Percentiles rank a stretch among this genome's conserved stretches.
Conservation (phyloP, 2,113 vertebrate species). For the Lynx canadensis region DNA sequence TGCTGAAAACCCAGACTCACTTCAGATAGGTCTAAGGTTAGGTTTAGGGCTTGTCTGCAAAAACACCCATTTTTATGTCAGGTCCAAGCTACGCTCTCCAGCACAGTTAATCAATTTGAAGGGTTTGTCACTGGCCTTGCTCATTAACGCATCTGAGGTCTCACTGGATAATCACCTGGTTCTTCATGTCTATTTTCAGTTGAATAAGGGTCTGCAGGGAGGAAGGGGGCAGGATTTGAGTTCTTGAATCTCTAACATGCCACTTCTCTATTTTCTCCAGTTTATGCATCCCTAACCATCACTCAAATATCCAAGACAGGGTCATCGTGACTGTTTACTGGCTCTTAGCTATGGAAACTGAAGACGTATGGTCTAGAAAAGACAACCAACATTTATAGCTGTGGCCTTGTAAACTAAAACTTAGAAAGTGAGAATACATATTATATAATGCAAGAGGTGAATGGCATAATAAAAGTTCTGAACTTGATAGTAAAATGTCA, state of each 20-base stretch:
- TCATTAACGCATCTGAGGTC: background rate
- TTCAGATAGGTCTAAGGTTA: background rate
- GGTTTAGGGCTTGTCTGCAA: background rate
- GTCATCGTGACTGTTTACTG: background rate
- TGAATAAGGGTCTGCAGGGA: background rate
- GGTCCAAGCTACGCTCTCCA: background rate
- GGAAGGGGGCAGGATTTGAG: background rate
- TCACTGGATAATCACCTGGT: background rate
- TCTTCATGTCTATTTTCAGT: background rate
- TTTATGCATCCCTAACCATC: background rate
- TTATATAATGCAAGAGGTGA: slow-evolving; percentile 43
- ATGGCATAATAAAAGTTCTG: slow-evolving; percentile 23
- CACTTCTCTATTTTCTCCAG: background rate
- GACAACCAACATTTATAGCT: background rate
- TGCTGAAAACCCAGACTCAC: background rate
- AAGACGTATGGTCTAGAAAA: background rate
- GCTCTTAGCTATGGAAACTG: background rate
- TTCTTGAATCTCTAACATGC: background rate
- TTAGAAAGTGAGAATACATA: background rate
- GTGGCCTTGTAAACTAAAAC: slow-evolving; percentile 26
- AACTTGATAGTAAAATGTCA: slow-evolving; percentile 34
- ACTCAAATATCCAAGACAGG: background rate
- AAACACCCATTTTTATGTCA: background rate
- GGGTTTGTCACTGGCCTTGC: background rate
- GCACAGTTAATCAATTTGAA: background rate